Conservation (phyloP, 2,888 invertebrate genomes). For the Pachliopta kotzebuea region DNA sequence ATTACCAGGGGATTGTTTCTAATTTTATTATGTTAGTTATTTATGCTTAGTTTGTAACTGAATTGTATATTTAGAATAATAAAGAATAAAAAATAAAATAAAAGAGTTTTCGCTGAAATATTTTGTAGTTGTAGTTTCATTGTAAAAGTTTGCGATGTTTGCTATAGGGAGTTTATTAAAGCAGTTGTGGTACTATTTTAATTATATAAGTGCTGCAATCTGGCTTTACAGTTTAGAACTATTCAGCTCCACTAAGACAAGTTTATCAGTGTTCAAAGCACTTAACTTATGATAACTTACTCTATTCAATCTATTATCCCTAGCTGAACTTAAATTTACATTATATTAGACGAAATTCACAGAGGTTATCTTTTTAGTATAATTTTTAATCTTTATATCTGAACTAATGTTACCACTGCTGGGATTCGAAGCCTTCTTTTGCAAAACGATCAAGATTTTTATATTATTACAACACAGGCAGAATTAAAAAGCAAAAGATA, state of each 20-base stretch:
- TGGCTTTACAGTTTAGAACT: slow-evolving; percentile 10
- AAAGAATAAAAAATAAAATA: no score
- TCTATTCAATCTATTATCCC: slow-evolving; percentile 11
- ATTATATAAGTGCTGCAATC: slow-evolving; percentile 19
- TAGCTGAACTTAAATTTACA: background rate
- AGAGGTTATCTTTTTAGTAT: background rate
- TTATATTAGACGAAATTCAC: background rate
- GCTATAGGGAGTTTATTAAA: background rate
- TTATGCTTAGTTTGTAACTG: no score
- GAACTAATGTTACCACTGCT: no score
- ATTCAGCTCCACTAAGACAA: slow-evolving; percentile 3
- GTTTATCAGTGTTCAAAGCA: slow-evolving; percentile 15
- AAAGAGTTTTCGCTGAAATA: no score
- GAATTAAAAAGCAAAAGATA: no score
- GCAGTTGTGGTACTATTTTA: background rate
- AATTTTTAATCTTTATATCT: background rate
- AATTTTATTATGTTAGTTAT: no score
- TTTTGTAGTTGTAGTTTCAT: background rate
- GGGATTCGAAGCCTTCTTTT: no score
- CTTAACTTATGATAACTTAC: slow-evolving; percentile 18
- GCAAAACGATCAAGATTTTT: no score
- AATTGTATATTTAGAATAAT: no score
- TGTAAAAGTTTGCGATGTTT: background rate
- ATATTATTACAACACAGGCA: no score
- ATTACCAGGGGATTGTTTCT: no score